Evolutionary conservation across 1,140 invertebrate species (phyloP).

Genomic region (Ruditapes philippinarum): DNA sequence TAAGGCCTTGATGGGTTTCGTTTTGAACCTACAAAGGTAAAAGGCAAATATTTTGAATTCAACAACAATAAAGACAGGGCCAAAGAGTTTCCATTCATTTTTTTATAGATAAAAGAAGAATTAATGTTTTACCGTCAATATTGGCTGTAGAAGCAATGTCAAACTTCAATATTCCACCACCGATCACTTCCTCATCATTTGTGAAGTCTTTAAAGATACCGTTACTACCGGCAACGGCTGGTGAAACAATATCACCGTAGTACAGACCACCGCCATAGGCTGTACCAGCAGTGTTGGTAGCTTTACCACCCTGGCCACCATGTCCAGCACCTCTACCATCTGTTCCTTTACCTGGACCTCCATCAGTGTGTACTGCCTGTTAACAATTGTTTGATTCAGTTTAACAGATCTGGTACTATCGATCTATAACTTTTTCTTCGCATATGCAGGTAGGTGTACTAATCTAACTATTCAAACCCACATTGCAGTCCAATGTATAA

Average conservation of each 20-base stretch:
- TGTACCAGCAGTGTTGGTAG: background rate
- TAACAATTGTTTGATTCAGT: background rate
- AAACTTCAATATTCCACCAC: conserved; percentile 78
- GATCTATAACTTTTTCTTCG: too few relatives aligned
- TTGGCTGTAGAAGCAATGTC: conserved; percentile 60
- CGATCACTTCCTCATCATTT: conserved; percentile 47
- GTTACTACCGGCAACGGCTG: conserved; percentile 72
- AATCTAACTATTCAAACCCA: too few relatives aligned
- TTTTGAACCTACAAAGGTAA: too few relatives aligned
- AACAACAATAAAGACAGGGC: too few relatives aligned
- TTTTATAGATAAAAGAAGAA: too few relatives aligned
- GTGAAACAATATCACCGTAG: conserved; percentile 72
- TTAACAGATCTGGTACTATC: too few relatives aligned
- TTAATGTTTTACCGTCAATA: conserved; percentile 78
- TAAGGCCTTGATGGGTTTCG: too few relatives aligned
- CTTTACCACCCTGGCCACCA: conserved; percentile 78
- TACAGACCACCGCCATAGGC: conserved; percentile 68
- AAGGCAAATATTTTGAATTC: too few relatives aligned
- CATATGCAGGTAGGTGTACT: too few relatives aligned
- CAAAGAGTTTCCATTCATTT: too few relatives aligned
- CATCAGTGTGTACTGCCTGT: conserved; percentile 64
- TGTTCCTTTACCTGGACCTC: conserved; percentile 65
- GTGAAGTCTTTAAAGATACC: conserved; percentile 56
- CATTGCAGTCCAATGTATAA: too few relatives aligned
- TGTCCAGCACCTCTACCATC: conserved; percentile 78